phyloP scores from a whole-genome alignment of 2,113 vertebrate genomes.

The Paramisgurnus dabryanus region DNA sequence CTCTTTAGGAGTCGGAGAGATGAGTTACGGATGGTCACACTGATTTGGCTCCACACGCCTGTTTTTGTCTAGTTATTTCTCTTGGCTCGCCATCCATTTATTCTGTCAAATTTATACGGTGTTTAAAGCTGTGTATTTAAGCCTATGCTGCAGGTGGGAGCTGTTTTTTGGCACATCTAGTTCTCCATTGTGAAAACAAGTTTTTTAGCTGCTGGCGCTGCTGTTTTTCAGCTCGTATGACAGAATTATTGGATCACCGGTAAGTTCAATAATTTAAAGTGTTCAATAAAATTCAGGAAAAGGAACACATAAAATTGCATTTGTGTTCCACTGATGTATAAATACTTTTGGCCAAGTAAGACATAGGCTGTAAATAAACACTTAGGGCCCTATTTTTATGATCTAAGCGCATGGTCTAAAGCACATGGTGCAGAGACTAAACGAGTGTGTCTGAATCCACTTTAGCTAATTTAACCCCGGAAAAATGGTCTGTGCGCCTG shows the following conservation, averaged over 20 bases:
- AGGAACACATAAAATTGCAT: not conserved
- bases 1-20: slow-evolving; percentile 40
- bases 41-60: slow-evolving; percentile 25
- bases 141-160: slow-evolving; percentile 22
- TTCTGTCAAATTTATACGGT: slow-evolving; percentile 14
- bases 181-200: slow-evolving; percentile 25
- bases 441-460: no score
- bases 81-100: slow-evolving; percentile 34
- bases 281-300: not conserved
- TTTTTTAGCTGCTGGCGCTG: not conserved
- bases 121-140: slow-evolving; percentile 32
- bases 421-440: no score
- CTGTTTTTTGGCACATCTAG: not conserved
- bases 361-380: not conserved
- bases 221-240: not conserved
- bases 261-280: slow-evolving; percentile 1
- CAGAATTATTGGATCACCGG: not conserved
- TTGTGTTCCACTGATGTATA: not conserved
- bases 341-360: slow-evolving; percentile 3
- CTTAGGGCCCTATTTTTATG: not conserved
- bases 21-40: slow-evolving; percentile 24
- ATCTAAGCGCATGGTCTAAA: no score
- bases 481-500: no score
- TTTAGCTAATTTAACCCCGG: no score
- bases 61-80: slow-evolving; percentile 47